Evolutionary conservation across 2,888 invertebrate species (phyloP).

Genomic region (Portevinia maculata): DNA sequence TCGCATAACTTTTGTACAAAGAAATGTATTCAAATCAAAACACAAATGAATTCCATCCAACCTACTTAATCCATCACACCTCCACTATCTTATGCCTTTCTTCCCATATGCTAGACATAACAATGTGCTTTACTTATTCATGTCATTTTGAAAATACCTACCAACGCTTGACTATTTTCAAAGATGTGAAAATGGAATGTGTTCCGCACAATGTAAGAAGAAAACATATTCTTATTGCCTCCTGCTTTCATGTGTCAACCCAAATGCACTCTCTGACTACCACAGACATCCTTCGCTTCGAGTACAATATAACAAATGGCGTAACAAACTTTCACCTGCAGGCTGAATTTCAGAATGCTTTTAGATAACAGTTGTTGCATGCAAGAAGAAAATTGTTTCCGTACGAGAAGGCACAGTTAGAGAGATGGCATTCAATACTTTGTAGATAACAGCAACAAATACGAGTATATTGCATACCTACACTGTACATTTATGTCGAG

Average conservation of each 20-base stretch:
- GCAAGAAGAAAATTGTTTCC: not conserved
- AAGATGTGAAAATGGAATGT: slow-evolving; percentile 4
- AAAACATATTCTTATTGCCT: not conserved
- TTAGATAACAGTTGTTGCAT: slow-evolving; percentile 33
- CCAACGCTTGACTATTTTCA: not conserved
- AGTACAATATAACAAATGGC: not conserved
- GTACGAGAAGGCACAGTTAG: not conserved
- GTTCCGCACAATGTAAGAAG: slow-evolving; percentile 23
- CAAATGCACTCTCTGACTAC: not conserved
- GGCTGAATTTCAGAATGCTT: slow-evolving; percentile 41
- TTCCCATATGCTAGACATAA: not conserved
- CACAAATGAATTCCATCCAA: not conserved
- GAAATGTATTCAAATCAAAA: slow-evolving; percentile 10
- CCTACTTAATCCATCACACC: slow-evolving; percentile 35
- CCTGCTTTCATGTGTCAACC: not conserved
- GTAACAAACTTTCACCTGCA: not conserved
- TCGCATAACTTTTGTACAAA: not conserved
- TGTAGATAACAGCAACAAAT: not conserved
- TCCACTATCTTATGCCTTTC: not conserved
- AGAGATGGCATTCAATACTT: slow-evolving; percentile 1
- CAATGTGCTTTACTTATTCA: slow-evolving; percentile 31
- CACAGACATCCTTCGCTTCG: not conserved
- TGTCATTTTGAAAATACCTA: slow-evolving; percentile 34
- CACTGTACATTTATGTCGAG: too few relatives aligned
- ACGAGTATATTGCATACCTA: too few relatives aligned